Percentiles rank a stretch among this genome's conserved stretches.
These are phyloP conservation scores for Pimephales promelas DNA, from an alignment of 2,113 vertebrate genomes.

Conservation along the genomic window DNA sequence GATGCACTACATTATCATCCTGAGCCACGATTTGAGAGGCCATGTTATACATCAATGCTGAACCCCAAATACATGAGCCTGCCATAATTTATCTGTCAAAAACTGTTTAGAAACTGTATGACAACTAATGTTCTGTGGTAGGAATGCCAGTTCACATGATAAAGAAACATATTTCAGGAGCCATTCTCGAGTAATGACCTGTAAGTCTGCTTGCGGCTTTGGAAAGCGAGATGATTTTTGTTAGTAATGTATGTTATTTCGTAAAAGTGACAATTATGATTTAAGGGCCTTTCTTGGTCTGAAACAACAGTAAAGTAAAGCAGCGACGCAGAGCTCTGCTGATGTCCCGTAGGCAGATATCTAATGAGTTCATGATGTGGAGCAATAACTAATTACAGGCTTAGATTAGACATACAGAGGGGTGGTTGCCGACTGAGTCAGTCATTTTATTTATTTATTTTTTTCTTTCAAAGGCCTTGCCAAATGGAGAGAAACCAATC, in stretches of 20 bases:
- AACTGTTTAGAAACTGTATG: conserved; percentile 40
- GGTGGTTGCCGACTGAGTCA: conserved; percentile 58
- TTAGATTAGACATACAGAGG: conserved; percentile 59
- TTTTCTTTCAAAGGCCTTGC: conserved; percentile 56
- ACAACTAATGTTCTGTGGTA: conserved; percentile 6
- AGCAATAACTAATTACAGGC: conserved; percentile 68
- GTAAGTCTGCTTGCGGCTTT: background rate
- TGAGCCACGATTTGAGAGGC: conserved; percentile 33
- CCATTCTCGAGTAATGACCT: background rate
- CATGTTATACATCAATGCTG: conserved; percentile 44
- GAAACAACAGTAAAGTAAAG: conserved; percentile 23
- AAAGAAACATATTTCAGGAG: conserved; percentile 25
- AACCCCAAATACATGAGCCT: conserved; percentile 25
- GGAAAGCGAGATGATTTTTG: conserved; percentile 23
- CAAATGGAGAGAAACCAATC: conserved; percentile 68
- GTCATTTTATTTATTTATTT: conserved; percentile 47
- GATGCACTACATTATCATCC: conserved; percentile 29
- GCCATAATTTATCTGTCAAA: conserved; percentile 22
- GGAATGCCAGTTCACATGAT: conserved; percentile 30
- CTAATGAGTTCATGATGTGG: conserved; percentile 67
- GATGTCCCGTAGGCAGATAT: conserved; percentile 56
- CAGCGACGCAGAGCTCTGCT: conserved; percentile 35
- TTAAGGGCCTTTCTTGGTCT: conserved; percentile 19
- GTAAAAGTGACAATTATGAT: conserved; percentile 13
- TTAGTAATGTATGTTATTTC: conserved; percentile 39